Evolutionary conservation across 2,113 vertebrate species (phyloP).

Genomic region (Mola mola): DNA sequence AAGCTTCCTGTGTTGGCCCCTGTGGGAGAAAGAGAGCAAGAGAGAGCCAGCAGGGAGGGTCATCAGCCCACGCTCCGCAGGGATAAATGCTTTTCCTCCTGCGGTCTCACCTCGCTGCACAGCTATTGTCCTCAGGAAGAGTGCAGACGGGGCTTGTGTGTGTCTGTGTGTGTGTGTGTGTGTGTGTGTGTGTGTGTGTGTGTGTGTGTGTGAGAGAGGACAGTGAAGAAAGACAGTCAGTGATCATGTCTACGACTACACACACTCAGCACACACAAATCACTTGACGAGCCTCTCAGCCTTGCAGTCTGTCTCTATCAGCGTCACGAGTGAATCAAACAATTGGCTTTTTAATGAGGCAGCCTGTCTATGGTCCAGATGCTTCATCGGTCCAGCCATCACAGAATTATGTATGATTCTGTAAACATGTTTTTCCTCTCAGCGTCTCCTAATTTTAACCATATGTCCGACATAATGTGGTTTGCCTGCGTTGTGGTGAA

Average conservation of each 20-base stretch:
- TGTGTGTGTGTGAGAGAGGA: conserved; percentile 19
- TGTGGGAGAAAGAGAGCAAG: conserved; percentile 51
- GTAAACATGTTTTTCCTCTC: too few species aligned
- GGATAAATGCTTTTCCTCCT: conserved; percentile 76
- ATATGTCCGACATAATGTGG: too few species aligned
- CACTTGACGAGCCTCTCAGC: conserved; percentile 28
- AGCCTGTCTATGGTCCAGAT: too few species aligned
- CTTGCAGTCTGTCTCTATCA: background rate
- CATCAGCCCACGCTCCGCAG: conserved; percentile 65
- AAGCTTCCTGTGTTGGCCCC: conserved; percentile 61
- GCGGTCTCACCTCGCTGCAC: conserved; percentile 69
- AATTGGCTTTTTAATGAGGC: conserved; percentile 22
- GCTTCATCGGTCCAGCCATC: too few species aligned
- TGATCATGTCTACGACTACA: background rate
- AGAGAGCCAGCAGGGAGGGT: conserved; percentile 57
- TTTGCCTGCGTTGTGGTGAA: too few species aligned
- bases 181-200: conserved; percentile 25
- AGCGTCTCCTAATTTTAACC: too few species aligned
- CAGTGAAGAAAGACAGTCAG: background rate
- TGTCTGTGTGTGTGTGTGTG: conserved; percentile 39
- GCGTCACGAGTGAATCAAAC: conserved; percentile 24
- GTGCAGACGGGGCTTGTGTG: conserved; percentile 39
- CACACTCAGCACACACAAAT: conserved; percentile 29
- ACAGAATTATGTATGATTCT: too few species aligned
- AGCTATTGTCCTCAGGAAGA: conserved; percentile 67